Conservation (phyloP, 2,797 vertebrate genomes). For the Echeneis naucrates region DNA sequence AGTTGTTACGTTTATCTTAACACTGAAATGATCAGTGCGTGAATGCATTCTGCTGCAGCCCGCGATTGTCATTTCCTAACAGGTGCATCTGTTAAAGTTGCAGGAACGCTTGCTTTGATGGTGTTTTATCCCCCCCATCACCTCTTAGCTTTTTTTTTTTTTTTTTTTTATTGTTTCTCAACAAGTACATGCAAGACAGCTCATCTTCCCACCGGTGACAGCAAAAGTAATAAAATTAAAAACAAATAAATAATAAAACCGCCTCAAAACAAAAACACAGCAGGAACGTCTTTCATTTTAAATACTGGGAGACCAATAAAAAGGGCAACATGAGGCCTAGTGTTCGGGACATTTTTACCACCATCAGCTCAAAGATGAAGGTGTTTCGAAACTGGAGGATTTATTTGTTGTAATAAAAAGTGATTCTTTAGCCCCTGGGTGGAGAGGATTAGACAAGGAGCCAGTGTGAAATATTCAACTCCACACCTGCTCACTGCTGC, state of each 20-base stretch:
- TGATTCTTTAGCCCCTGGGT: constrained; percentile 46
- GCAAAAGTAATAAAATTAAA: constrained; percentile 20
- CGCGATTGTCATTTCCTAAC: neutral
- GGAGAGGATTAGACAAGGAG: constrained; percentile 51
- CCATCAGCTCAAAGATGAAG: constrained; percentile 48
- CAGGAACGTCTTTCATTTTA: constrained; percentile 16
- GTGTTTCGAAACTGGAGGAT: constrained; percentile 54
- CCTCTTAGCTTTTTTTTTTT: constrained; percentile 39
- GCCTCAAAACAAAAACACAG: constrained; percentile 32
- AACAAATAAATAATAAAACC: no score
- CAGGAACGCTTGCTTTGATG: constrained; percentile 16
- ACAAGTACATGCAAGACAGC: constrained; percentile 38
- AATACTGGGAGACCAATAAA: constrained; percentile 42
- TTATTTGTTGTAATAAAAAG: constrained; percentile 62
- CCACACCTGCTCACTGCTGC: constrained; percentile 57
- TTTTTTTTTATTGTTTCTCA: constrained; percentile 37
- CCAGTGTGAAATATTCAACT: constrained; percentile 40
- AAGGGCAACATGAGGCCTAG: neutral
- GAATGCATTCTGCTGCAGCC: neutral
- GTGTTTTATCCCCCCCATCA: constrained; percentile 40
- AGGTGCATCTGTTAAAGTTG: constrained; percentile 21
- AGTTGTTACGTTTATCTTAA: neutral
- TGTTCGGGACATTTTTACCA: constrained; percentile 44
- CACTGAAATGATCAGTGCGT: neutral
- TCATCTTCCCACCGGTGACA: constrained; percentile 24